Conservation (phyloP, 1,140 invertebrate species). For the Bilobella aurantiaca region DNA sequence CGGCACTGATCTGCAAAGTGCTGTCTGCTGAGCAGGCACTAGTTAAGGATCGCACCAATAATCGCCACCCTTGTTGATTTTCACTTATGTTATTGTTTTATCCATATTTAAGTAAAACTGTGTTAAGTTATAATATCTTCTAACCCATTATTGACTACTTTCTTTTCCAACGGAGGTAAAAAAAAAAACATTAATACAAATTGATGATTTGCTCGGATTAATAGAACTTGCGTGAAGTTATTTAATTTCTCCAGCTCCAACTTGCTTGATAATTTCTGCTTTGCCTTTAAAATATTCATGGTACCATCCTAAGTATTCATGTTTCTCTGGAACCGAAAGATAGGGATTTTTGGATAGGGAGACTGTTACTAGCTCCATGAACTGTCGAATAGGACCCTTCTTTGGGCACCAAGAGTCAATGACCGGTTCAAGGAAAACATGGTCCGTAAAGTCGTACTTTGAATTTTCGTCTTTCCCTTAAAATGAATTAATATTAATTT, state of each 20-base stretch:
- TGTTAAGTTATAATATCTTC: too few relatives aligned
- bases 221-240: neutral
- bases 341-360: slow-evolving; percentile 93
- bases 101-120: neutral
- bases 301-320: slow-evolving; percentile 85
- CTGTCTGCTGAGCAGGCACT: neutral
- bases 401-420: slow-evolving; percentile 78
- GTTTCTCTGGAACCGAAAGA: slow-evolving; percentile 74
- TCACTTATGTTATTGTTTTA: too few relatives aligned
- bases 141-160: too few relatives aligned
- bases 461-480: slow-evolving; percentile 66
- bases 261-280: slow-evolving; percentile 57
- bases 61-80: too few relatives aligned
- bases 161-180: too few relatives aligned
- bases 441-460: slow-evolving; percentile 73
- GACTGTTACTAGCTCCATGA: slow-evolving; percentile 90
- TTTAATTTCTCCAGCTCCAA: slow-evolving; percentile 42
- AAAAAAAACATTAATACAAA: too few relatives aligned
- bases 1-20: neutral
- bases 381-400: slow-evolving; percentile 79
- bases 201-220: too few relatives aligned
- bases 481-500: slow-evolving; percentile 34
- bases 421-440: slow-evolving; percentile 81
- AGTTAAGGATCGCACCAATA: too few relatives aligned
- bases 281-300: slow-evolving; percentile 79